Conservation (phyloP, 1,140 invertebrate genomes). For the Dufourea novaeangliae region DNA sequence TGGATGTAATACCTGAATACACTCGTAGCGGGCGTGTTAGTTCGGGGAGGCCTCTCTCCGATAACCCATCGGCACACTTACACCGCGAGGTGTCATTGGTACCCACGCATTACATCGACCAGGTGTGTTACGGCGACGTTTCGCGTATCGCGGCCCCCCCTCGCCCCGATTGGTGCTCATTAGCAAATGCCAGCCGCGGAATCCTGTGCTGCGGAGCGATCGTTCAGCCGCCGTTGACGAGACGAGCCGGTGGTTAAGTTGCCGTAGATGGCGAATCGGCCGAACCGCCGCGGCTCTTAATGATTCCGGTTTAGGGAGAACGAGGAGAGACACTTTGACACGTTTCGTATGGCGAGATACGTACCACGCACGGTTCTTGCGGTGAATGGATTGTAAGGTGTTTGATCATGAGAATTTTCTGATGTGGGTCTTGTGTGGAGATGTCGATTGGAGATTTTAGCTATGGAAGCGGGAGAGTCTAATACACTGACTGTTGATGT, state of each 20-base stretch:
- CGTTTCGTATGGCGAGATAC: too few species aligned
- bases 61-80: constrained; percentile 67
- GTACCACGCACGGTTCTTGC: neutral
- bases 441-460: too few species aligned
- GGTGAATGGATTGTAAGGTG: neutral
- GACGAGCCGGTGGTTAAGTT: neutral
- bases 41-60: constrained; percentile 55
- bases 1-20: constrained; percentile 79
- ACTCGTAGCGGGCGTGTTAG: constrained; percentile 70
- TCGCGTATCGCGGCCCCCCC: constrained; percentile 31
- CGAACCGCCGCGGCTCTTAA: neutral
- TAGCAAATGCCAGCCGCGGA: constrained; percentile 37
- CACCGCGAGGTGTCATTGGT: constrained; percentile 56
- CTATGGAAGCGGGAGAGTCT: too few species aligned
- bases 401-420: too few species aligned
- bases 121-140: constrained; percentile 41
- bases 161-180: constrained; percentile 21
- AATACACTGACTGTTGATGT: too few species aligned
- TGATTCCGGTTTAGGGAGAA: neutral
- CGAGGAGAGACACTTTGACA: neutral
- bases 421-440: neutral
- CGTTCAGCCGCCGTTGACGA: constrained; percentile 12
- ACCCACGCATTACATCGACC: constrained; percentile 54
- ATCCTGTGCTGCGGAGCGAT: neutral
- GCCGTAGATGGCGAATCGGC: constrained; percentile 9